phyloP scores from a whole-genome alignment of 2,113 vertebrate species.

The Pandion haliaetus region DNA sequence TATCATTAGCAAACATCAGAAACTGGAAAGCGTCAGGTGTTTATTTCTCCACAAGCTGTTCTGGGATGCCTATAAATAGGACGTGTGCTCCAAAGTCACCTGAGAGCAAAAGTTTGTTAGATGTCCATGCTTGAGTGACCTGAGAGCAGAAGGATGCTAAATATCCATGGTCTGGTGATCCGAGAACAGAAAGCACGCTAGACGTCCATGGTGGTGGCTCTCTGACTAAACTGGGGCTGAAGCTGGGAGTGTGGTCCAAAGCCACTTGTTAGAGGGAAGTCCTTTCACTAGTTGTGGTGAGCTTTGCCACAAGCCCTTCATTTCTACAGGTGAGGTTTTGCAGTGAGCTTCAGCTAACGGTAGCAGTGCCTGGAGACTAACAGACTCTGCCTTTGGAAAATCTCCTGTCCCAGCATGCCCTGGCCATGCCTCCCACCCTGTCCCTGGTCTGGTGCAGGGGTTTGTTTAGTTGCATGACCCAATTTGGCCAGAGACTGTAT shows the following conservation, averaged over 20 bases:
- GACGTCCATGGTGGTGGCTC: not conserved
- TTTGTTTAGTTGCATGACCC: not conserved
- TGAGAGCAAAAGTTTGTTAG: not conserved
- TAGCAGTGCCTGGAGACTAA: not conserved
- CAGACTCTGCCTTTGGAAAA: not conserved
- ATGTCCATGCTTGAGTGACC: not conserved
- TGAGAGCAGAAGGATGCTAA: not conserved
- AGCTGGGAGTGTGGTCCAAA: not conserved
- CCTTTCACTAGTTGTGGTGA: not conserved
- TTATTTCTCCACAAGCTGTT: not conserved
- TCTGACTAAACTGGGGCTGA: not conserved
- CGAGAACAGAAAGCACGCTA: not conserved
- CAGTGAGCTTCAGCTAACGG: not conserved
- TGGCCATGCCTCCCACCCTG: not conserved
- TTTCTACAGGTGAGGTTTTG: not conserved
- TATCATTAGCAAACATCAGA: not conserved
- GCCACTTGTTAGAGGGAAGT: not conserved
- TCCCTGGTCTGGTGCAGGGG: not conserved
- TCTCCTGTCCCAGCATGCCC: not conserved
- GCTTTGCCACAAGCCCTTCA: not conserved
- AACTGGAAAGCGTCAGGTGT: not conserved
- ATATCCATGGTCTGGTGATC: not conserved
- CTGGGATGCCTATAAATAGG: not conserved
- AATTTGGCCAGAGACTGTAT: not conserved
- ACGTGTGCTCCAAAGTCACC: not conserved